Percentiles rank a stretch among this genome's conserved stretches.
These are phyloP conservation scores for Agriotes lineatus DNA, from an alignment of 2,888 invertebrate species.

Conservation along the genomic window DNA sequence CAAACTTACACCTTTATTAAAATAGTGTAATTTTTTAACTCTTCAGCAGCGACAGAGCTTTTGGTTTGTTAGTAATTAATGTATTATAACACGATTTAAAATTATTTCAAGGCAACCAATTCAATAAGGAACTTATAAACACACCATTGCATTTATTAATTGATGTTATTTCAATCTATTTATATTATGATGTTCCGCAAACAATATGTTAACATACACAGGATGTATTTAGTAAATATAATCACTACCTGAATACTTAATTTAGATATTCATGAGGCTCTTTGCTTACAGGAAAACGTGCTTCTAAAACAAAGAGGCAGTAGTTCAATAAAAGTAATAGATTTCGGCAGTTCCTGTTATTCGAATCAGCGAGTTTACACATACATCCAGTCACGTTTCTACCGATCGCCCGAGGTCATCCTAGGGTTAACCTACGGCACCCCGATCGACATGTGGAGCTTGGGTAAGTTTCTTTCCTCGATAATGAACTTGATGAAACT, in stretches of 20 bases:
- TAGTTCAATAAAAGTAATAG: slow-evolving; percentile 97
- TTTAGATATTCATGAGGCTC: neutral
- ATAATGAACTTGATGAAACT: neutral
- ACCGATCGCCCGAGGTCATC: slow-evolving; percentile 94
- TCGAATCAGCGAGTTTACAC: slow-evolving; percentile 95
- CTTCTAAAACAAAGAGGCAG: slow-evolving; percentile 93
- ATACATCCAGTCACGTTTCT: slow-evolving; percentile 95
- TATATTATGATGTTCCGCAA: neutral
- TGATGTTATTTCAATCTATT: too few relatives aligned
- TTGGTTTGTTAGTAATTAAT: too few relatives aligned
- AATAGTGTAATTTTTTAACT: too few relatives aligned
- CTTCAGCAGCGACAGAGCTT: too few relatives aligned
- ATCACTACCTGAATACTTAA: slow-evolving; percentile 1
- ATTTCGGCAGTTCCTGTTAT: slow-evolving; percentile 98
- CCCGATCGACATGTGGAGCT: slow-evolving; percentile 98
- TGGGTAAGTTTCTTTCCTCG: slow-evolving; percentile 74
- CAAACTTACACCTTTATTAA: too few relatives aligned
- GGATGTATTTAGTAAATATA: neutral
- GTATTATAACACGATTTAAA: too few relatives aligned
- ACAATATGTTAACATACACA: neutral
- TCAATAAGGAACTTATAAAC: too few relatives aligned
- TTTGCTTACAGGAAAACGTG: slow-evolving; percentile 87
- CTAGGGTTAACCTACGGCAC: slow-evolving; percentile 93
- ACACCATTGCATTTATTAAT: too few relatives aligned
- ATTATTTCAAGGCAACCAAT: too few relatives aligned